Conservation (phyloP, 1,140 invertebrate species). For the Adoxophyes honmai region DNA sequence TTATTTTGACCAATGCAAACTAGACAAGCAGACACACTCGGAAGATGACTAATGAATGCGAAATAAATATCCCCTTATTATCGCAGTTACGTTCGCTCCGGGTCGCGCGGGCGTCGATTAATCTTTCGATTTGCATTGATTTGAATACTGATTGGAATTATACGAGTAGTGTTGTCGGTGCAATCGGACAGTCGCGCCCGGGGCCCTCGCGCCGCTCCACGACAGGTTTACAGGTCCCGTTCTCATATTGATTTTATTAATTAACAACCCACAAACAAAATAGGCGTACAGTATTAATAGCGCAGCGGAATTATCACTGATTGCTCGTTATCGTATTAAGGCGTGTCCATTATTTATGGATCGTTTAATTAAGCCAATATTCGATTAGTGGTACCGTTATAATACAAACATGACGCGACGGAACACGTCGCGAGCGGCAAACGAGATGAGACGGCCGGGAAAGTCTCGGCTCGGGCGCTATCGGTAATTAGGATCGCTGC, state of each 20-base stretch:
- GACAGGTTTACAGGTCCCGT: conserved; percentile 26
- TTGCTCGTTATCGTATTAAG: not conserved
- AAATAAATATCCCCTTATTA: conserved; percentile 23
- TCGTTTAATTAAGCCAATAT: conserved; percentile 1
- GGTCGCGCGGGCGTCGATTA: conserved; percentile 48
- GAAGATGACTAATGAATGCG: not conserved
- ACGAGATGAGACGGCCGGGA: conserved; percentile 44
- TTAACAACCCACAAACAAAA: conserved; percentile 27
- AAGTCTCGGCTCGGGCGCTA: conserved; percentile 36
- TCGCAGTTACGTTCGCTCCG: conserved; percentile 31
- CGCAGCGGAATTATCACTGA: not conserved
- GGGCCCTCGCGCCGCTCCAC: conserved; percentile 22
- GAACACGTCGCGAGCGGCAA: conserved; percentile 27
- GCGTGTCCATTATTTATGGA: conserved; percentile 1
- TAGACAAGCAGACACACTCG: not conserved
- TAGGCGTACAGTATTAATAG: not conserved
- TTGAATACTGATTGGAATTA: conserved; percentile 60
- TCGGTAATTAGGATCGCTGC: conserved; percentile 67
- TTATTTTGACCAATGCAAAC: conserved; percentile 4
- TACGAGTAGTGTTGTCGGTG: conserved; percentile 30
- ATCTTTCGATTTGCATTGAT: conserved; percentile 59
- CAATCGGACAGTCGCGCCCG: conserved; percentile 29
- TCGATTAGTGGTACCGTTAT: conserved; percentile 2
- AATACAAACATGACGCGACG: conserved; percentile 6
- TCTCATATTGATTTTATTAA: conserved; percentile 27